These are phyloP conservation scores for Podarcis lilfordi DNA, from an alignment of 2,797 vertebrate species.

Conservation along the genomic window DNA sequence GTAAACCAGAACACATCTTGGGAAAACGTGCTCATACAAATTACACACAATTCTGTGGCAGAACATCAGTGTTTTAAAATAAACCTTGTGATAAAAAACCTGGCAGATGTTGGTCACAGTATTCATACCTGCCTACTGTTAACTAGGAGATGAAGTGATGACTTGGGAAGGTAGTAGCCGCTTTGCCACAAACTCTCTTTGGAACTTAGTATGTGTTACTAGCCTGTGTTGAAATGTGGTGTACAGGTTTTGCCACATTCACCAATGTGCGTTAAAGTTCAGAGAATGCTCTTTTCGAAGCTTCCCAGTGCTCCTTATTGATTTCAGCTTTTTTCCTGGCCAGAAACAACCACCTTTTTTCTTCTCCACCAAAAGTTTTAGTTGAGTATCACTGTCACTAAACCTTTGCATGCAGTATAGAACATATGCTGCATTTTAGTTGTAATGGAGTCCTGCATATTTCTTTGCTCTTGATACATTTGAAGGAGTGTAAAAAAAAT, in stretches of 20 bases:
- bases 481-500: background rate
- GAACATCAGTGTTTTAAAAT: background rate
- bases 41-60: background rate
- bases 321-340: constrained; percentile 22
- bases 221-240: background rate
- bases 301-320: background rate
- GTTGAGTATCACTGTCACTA: background rate
- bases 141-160: background rate
- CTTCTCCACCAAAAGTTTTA: background rate
- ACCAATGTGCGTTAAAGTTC: background rate
- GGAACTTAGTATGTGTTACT: constrained; percentile 31
- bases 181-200: constrained; percentile 38
- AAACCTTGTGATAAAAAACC: background rate
- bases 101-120: background rate
- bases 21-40: background rate
- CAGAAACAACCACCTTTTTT: constrained; percentile 13
- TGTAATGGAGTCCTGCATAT: constrained; percentile 1
- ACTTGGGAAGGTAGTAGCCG: background rate
- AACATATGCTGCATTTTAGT: background rate
- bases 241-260: constrained; percentile 2
- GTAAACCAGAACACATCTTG: background rate
- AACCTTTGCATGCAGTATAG: background rate
- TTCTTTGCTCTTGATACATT: constrained; percentile 10
- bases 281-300: constrained; percentile 8
- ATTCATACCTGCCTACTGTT: background rate